Conservation (phyloP, 2,113 vertebrate genomes). For the Heteronetta atricapilla region DNA sequence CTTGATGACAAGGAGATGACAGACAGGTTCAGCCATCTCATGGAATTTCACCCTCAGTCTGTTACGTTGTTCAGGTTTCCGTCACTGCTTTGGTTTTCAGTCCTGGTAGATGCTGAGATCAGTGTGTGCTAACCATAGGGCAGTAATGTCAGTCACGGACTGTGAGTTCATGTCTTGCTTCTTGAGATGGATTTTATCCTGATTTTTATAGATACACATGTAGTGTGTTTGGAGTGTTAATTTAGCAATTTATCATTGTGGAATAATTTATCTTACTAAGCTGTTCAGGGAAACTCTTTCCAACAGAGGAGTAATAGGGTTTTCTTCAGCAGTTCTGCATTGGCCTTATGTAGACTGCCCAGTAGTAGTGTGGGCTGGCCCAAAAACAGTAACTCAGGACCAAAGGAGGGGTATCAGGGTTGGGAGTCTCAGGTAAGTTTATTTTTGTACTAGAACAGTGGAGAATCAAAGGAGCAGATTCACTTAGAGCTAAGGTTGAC, state of each 20-base stretch:
- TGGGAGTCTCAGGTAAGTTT: neutral
- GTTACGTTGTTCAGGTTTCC: neutral
- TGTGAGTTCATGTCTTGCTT: neutral
- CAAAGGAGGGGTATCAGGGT: neutral
- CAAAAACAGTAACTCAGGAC: neutral
- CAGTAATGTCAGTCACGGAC: neutral
- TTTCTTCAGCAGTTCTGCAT: neutral
- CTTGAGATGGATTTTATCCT: neutral
- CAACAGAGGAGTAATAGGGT: accelerated
- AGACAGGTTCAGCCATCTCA: neutral
- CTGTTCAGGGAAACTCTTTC: neutral
- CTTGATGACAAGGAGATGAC: neutral
- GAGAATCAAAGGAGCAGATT: neutral
- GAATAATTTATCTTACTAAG: neutral
- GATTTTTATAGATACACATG: neutral
- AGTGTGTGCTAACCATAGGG: neutral
- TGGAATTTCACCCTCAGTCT: neutral
- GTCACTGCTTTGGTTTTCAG: neutral
- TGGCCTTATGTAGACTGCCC: neutral
- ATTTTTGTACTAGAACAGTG: neutral
- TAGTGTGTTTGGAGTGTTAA: neutral
- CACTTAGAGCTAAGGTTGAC: neutral
- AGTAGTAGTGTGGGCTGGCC: neutral
- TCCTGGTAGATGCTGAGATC: neutral
- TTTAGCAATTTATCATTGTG: neutral